Evolutionary conservation across 2,113 vertebrate species (phyloP), one percentile per base, ranked within the genome.

Genomic region (Cettia cetti): DNA sequence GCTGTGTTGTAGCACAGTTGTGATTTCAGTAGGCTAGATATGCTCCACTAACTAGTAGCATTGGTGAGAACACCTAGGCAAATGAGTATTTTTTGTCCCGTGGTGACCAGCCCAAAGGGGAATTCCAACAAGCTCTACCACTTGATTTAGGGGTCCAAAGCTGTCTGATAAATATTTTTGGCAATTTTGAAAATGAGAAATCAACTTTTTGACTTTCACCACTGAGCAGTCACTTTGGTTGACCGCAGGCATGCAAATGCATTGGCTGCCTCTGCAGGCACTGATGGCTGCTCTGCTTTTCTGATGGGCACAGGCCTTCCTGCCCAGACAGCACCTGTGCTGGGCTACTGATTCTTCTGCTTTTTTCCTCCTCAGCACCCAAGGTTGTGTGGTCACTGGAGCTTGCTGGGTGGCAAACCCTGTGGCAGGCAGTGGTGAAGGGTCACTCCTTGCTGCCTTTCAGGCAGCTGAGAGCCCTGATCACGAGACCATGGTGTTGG

Each of bases 131-230:
- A 0, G 3, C 42, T 8, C 8, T 64, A 6, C 47, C 20, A 10
- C 56, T 92, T 75, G 68, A 16, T 63, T 66, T 59, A 77, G 86
- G 49, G 24, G 30, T 68, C 70, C 91, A 40, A 91, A 92, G 77
- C 40, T n/a, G 56, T 53, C 76, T 86, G 83, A 44, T 44, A 84
- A 83, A 68, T 75, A 94, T 71, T 90, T 92, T 54, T 65, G 86
- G 70, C 75, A 70, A 15, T 82, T 94, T 82, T 82, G 77, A 68
- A 71, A 86, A 82, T 45, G 61, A 95, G 89, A 75, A 79, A 69
- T 64, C 20, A 53, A 28, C 65, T 81, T 83, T 70, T 86, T 78
- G 64, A 54, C 60, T 81, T 45, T 23, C 33, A 9, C 68, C 39
- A 7, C 80, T 23, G 65, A 75, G 42, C 6, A 78, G 54, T 84